phyloP scores from a whole-genome alignment of 2,797 vertebrate species.

The Sebastes iracundus region DNA sequence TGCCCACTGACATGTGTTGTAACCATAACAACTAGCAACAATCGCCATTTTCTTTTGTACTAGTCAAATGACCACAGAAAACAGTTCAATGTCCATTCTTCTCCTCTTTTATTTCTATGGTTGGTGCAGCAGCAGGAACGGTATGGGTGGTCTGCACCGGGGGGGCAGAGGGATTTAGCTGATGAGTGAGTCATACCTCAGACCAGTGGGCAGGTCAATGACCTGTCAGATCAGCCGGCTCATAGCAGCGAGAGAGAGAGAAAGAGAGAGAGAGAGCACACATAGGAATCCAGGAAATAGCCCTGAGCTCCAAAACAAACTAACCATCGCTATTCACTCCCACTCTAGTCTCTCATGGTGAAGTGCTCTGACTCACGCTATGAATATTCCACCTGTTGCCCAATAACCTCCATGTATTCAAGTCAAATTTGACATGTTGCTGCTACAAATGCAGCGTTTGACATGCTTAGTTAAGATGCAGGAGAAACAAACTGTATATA shows the following conservation, averaged over 20 bases:
- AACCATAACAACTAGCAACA: too few relatives aligned
- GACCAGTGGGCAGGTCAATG: conserved; percentile 64
- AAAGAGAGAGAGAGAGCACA: neutral
- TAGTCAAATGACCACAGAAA: too few relatives aligned
- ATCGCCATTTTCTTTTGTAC: too few relatives aligned
- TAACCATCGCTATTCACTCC: conserved; percentile 46
- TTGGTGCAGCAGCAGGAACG: neutral
- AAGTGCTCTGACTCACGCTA: conserved; percentile 58
- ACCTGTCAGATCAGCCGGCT: conserved; percentile 54
- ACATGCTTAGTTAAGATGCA: neutral
- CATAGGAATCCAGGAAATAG: conserved; percentile 58
- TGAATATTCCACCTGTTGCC: conserved; percentile 55
- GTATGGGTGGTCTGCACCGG: conserved; percentile 14
- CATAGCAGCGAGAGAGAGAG: neutral
- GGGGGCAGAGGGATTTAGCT: conserved; percentile 13
- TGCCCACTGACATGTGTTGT: too few relatives aligned
- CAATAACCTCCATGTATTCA: conserved; percentile 10
- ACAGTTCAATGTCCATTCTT: too few relatives aligned
- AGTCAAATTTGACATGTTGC: conserved; percentile 12
- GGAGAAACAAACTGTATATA: neutral
- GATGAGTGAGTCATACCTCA: conserved; percentile 66
- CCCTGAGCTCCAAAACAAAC: conserved; percentile 55
- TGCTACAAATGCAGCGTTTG: neutral
- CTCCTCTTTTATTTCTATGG: neutral
- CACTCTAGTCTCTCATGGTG: conserved; percentile 38